phyloP scores from a whole-genome alignment of 2,888 invertebrate species.

The Orthosia gothica region DNA sequence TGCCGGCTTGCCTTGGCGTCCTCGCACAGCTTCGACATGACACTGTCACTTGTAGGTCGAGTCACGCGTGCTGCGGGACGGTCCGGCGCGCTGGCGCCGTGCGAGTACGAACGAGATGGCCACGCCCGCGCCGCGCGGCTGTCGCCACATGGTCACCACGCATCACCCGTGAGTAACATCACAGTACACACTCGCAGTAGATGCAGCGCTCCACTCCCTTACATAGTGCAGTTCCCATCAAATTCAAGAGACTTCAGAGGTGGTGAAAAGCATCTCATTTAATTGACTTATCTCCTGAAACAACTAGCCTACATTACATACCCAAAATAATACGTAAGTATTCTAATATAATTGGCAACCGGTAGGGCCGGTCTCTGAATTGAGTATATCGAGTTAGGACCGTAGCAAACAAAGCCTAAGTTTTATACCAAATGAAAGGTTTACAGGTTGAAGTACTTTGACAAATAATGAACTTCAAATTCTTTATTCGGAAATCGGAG shows the following conservation, averaged over 20 bases:
- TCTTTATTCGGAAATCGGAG: too few species aligned
- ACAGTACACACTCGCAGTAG: not conserved
- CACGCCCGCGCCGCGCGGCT: not conserved
- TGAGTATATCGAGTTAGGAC: too few species aligned
- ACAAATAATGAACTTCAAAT: too few species aligned
- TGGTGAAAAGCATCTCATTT: not conserved
- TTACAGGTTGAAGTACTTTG: too few species aligned
- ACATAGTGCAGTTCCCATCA: not conserved
- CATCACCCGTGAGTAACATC: too few species aligned
- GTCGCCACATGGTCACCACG: too few species aligned
- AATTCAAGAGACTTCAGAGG: not conserved
- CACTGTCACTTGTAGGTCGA: not conserved
- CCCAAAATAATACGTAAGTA: too few species aligned
- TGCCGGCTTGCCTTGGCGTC: conserved; percentile 18
- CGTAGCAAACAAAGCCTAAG: too few species aligned
- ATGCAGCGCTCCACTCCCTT: not conserved
- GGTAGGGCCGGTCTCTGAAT: too few species aligned
- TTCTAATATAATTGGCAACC: too few species aligned
- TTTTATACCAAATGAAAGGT: too few species aligned
- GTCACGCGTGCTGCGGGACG: too few species aligned
- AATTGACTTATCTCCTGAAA: not conserved
- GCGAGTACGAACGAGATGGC: conserved; percentile 5
- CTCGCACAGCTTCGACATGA: conserved; percentile 17
- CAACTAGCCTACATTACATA: not conserved
- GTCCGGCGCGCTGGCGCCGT: not conserved